Evolutionary conservation across 1,140 invertebrate genomes (phyloP).

Genomic region (Anoplophora glabripennis): DNA sequence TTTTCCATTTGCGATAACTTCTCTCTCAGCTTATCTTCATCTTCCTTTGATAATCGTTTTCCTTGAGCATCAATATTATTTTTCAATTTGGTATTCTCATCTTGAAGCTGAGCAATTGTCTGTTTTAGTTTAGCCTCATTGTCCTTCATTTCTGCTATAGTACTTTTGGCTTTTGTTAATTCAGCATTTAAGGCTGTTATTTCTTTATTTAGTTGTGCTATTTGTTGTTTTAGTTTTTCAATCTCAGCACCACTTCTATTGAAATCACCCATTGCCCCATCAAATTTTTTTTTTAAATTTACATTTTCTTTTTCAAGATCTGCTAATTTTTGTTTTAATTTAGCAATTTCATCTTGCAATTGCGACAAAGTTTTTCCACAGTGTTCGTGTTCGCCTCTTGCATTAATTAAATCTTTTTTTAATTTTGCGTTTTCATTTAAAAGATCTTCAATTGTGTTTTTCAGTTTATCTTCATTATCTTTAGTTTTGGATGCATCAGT

Average conservation of each 20-base stretch:
- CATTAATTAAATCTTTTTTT: constrained; percentile 20
- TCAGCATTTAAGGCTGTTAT: constrained; percentile 10
- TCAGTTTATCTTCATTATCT: too few species aligned
- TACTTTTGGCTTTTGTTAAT: not conserved
- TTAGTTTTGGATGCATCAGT: too few species aligned
- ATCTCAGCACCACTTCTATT: constrained; percentile 18
- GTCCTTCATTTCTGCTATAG: constrained; percentile 9
- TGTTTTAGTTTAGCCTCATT: constrained; percentile 23
- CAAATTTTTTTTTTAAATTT: not conserved
- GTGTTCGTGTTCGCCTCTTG: constrained; percentile 10
- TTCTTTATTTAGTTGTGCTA: constrained; percentile 13
- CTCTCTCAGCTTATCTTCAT: not conserved
- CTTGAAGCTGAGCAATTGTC: constrained; percentile 17
- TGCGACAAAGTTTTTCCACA: constrained; percentile 1
- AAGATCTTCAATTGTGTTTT: not conserved
- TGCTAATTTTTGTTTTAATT: constrained; percentile 6
- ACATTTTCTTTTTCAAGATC: not conserved
- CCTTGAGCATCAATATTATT: constrained; percentile 19
- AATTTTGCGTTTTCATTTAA: constrained; percentile 22
- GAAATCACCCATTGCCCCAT: constrained; percentile 20
- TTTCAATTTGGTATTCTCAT: constrained; percentile 18
- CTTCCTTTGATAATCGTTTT: not conserved
- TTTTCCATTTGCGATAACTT: not conserved
- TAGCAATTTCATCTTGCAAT: constrained; percentile 10
- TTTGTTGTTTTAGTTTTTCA: constrained; percentile 18